Evolutionary conservation across 1,140 invertebrate genomes (phyloP), one percentile per base, ranked within the genome.

Genomic region (Theocolax elegans): DNA sequence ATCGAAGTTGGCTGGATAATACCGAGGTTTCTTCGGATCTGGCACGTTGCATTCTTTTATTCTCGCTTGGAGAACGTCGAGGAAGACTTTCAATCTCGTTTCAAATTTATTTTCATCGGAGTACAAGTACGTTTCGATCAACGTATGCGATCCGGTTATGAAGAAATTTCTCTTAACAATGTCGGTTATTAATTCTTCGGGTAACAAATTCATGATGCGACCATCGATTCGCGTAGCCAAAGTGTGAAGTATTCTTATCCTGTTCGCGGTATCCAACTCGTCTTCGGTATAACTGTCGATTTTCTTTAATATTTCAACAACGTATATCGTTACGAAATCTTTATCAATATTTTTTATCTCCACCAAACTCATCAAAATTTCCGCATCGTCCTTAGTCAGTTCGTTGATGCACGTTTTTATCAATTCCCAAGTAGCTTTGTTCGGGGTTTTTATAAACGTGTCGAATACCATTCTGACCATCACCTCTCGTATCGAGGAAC

Each of bases 401-500:
- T 31, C 53, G 4, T 58, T 15, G 1, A 70, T 40, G 19, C 59
- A 64, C 1, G 31, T 23, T 13, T 64, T 58, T 1, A 70, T 25
- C 17, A 64, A 6, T 2, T n/a, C 21, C 68, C 60, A 64, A 0
- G 44, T 48, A 10, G 64, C 60, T 0, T 15, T 2, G 23, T 8
- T 64, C 0, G 68, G 60, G 1, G 21, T 19, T 21, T 48, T n/a
- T 8, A 7, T 40, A 17, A 70, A 70, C 2, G 40, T 1, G 6
- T 70, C 31, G 13, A 48, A 58, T n/a, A 70, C 58, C 38, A 60
- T 56, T 15, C 51, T 60, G 1, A 63, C 62, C 2, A 46, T 4
- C 13, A 64, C 13, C 9, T 70, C 68, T 1, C 68, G 49, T n/a
- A 70, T 64, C 3, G 59, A 54, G 8, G 15, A 0, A 31, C 70